Percentiles rank a stretch among this genome's conserved stretches.
Evolutionary conservation across 2,888 invertebrate species (phyloP).

Genomic region (Elmis aenea): DNA sequence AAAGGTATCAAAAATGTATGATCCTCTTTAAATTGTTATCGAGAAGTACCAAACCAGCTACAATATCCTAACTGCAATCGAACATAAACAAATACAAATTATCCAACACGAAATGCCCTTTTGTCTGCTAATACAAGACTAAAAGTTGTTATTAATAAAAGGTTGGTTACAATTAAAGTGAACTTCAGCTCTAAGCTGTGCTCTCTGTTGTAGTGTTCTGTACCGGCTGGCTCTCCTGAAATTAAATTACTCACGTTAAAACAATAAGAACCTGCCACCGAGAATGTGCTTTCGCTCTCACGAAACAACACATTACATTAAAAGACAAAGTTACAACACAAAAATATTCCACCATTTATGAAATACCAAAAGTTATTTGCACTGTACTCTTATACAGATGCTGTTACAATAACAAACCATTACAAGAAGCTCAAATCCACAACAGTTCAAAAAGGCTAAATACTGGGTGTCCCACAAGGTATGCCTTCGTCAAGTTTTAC

Average conservation of each 20-base stretch:
- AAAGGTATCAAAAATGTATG: constrained; percentile 43
- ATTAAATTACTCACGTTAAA: constrained; percentile 26
- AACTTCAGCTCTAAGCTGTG: constrained; percentile 50
- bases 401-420: too few species aligned
- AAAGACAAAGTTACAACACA: too few species aligned
- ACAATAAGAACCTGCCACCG: constrained; percentile 3
- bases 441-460: too few species aligned
- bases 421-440: too few species aligned
- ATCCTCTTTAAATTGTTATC: constrained; percentile 5
- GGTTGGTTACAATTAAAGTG: constrained; percentile 35
- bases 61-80: constrained; percentile 7
- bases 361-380: too few species aligned
- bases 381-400: too few species aligned
- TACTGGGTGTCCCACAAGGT: too few species aligned
- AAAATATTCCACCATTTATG: too few species aligned
- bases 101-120: constrained; percentile 45
- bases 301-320: too few species aligned
- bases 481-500: too few species aligned
- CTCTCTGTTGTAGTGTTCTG: constrained; percentile 58
- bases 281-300: background rate
- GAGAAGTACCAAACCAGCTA: constrained; percentile 16
- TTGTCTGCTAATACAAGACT: constrained; percentile 46
- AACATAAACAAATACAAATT: constrained; percentile 13
- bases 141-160: constrained; percentile 41
- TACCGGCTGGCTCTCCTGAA: constrained; percentile 55